A percentile compares a stretch with the other conserved stretches of the same genome.
Conservation (phyloP, 1,140 invertebrate genomes). For the Diachasmimorpha longicaudata region DNA sequence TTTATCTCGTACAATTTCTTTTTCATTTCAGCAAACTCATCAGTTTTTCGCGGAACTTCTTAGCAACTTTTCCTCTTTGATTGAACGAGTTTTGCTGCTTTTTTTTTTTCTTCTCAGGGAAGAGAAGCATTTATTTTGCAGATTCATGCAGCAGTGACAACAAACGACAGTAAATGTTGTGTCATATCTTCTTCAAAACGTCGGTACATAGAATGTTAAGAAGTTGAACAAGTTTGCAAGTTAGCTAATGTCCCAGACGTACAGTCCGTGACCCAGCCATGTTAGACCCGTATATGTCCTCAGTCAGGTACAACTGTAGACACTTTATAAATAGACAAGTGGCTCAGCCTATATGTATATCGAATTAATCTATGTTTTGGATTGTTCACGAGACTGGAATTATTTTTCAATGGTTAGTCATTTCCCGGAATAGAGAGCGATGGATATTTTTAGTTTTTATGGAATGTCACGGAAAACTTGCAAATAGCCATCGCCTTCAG, state of each 20-base stretch:
- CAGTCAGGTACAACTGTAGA: background rate
- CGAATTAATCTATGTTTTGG: background rate
- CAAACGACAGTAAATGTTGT: background rate
- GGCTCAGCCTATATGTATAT: background rate
- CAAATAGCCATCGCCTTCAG: too few species aligned
- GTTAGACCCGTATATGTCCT: background rate
- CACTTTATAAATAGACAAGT: background rate
- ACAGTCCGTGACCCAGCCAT: background rate
- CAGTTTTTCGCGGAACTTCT: background rate
- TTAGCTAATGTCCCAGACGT: background rate
- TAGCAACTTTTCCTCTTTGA: background rate
- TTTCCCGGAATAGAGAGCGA: background rate
- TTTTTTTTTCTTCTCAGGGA: too few species aligned
- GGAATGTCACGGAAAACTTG: too few species aligned
- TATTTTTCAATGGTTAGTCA: background rate
- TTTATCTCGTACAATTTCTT: background rate
- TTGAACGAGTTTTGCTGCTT: too few species aligned
- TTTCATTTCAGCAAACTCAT: background rate
- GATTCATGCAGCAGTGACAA: background rate
- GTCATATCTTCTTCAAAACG: background rate
- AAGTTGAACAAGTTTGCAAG: background rate
- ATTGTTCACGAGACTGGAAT: background rate
- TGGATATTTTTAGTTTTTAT: too few species aligned
- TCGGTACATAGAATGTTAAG: background rate
- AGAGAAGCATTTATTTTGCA: too few species aligned